These are phyloP conservation scores for Biston betularia DNA, from an alignment of 2,888 invertebrate genomes.

Conservation along the genomic window DNA sequence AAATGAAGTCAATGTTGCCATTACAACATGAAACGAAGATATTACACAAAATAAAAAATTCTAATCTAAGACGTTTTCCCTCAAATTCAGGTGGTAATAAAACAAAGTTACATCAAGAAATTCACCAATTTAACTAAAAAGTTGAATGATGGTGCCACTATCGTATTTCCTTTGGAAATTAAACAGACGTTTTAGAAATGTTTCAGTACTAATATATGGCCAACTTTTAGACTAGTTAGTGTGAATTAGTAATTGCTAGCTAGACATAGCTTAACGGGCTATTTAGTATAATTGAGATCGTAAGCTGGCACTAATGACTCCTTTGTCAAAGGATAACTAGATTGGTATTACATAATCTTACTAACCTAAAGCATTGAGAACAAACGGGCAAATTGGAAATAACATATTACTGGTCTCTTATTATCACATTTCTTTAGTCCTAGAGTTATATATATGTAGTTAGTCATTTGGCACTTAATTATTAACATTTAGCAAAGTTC, in stretches of 20 bases:
- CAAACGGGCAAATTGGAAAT: conserved; percentile 1
- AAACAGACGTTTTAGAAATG: not conserved
- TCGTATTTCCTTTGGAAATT: not conserved
- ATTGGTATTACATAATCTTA: conserved; percentile 3
- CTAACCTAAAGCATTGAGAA: not conserved
- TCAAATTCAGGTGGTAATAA: conserved; percentile 17
- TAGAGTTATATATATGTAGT: no score
- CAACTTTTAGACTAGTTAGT: not conserved
- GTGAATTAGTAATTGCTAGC: conserved; percentile 5
- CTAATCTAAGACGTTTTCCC: not conserved
- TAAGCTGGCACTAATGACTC: conserved; percentile 51
- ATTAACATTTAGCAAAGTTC: no score
- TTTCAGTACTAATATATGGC: not conserved
- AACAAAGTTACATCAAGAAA: not conserved
- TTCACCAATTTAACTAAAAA: not conserved
- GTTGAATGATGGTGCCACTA: not conserved
- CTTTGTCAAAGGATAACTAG: conserved; percentile 44
- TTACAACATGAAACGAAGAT: no score
- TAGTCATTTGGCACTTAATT: no score
- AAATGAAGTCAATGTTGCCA: no score
- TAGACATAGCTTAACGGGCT: conserved; percentile 21
- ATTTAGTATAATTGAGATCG: conserved; percentile 52
- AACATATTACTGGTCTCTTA: not conserved
- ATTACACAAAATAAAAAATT: no score
- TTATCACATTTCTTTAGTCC: not conserved